These are phyloP conservation scores for Coptodon bakossiorum DNA, from an alignment of 2,113 vertebrate genomes.

Conservation along the genomic window DNA sequence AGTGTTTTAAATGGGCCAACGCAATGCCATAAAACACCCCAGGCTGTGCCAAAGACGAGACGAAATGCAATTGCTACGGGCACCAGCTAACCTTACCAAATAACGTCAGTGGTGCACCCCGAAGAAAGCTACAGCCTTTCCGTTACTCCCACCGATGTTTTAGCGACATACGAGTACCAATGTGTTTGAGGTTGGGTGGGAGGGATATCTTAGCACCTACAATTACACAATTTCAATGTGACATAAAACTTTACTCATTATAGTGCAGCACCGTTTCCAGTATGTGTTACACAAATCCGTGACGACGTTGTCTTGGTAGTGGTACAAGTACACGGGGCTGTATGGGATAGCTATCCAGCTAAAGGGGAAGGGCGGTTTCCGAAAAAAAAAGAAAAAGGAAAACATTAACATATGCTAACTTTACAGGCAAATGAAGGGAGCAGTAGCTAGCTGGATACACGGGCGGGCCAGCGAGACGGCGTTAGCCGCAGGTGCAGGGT, in stretches of 20 bases:
- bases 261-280: neutral
- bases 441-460: neutral
- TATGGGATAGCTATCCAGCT: neutral
- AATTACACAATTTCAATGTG: neutral
- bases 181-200: neutral
- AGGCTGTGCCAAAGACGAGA: neutral
- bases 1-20: neutral
- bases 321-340: neutral
- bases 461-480: neutral
- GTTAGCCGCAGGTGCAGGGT: conserved; percentile 56
- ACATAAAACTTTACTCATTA: conserved; percentile 13
- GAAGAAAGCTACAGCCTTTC: neutral
- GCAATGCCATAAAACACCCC: neutral
- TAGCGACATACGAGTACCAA: neutral
- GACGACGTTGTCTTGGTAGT: conserved; percentile 42
- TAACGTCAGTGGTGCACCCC: conserved; percentile 4
- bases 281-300: conserved; percentile 21
- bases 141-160: neutral
- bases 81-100: neutral
- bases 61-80: neutral
- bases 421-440: neutral
- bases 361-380: conserved; percentile 15
- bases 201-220: neutral
- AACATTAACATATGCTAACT: neutral
- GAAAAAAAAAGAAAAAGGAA: neutral